Evolutionary conservation across 2,113 vertebrate genomes (phyloP), one percentile per base, ranked within the genome.

Genomic region (Peromyscus californicus): DNA sequence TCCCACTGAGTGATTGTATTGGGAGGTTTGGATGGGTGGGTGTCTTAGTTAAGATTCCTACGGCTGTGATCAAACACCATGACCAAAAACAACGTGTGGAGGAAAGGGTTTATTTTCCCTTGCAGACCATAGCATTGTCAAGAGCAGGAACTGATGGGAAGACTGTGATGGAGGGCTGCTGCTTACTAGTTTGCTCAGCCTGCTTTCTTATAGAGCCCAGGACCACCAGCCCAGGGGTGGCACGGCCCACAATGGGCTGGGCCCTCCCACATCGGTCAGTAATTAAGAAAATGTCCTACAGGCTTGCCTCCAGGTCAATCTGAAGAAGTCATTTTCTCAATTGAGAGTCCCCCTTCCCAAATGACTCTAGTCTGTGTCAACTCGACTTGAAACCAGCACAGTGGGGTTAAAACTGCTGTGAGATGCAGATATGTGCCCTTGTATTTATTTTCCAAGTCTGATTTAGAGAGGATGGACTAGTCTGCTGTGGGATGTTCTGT

Each of bases 81-180:
- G 48, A 36, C 31, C 78, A 5, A 80, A 59, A n/a, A 12, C 51
- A 59, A n/a, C 21, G 7, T 26, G 80, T 11, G 22, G 12, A 39
- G 80, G 54, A 59, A 15, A 59, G 80, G 80, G 36, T 15, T 83
- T n/a, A 26, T 59, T 61, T 39, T 21, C n/a, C 54, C 54, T 39
- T n/a, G 36, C 36, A 39, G 36, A 61, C 13, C 21, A 39, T 11
- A 15, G 54, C 33, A 57, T 11, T 17, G 5, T 36, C 79, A n/a
- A n/a, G 31, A 5, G 16, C 19, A 82, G 51, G 51, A 80, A 57
- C 31, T 22, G 10, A 21, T n/a, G 33, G 19, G 51, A 19, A n/a
- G 10, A 57, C 51, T 51, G n/a, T 0, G 7, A 8, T 8, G 15
- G 3, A 51, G 45, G 5, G 19, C 8, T 39, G 21, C 48, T 54